Percentiles rank a stretch among this genome's conserved stretches.
Conservation (phyloP, 2,797 vertebrate genomes). For the Falco rusticolus region DNA sequence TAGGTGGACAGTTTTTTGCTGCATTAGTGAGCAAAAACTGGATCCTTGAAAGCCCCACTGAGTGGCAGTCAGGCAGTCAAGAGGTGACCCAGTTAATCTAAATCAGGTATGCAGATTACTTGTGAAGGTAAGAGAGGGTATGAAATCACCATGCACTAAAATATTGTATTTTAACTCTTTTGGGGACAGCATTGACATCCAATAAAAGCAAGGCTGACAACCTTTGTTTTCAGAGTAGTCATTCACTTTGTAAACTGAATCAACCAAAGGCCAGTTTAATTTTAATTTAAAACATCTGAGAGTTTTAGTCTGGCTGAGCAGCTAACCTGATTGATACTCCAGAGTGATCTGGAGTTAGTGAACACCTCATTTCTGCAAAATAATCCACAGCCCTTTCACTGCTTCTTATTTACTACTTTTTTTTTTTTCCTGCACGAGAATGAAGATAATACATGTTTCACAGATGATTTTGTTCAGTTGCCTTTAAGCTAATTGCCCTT, state of each 20-base stretch:
- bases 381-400: neutral
- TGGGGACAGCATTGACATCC: neutral
- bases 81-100: neutral
- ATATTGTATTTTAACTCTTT: neutral
- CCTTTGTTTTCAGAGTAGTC: neutral
- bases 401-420: neutral
- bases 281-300: neutral
- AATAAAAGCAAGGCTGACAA: neutral
- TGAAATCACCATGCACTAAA: neutral
- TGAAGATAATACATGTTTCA: accelerated
- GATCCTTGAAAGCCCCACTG: neutral
- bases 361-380: neutral
- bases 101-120: neutral
- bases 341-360: neutral
- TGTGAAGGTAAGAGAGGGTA: neutral
- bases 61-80: neutral
- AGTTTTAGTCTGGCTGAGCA: neutral
- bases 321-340: neutral
- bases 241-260: neutral
- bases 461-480: neutral
- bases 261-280: neutral
- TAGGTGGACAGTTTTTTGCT: constrained; percentile 8
- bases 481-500: neutral
- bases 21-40: constrained; percentile 20
- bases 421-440: neutral